phyloP scores from a whole-genome alignment of 2,888 invertebrate genomes.

The Selenia dentaria region DNA sequence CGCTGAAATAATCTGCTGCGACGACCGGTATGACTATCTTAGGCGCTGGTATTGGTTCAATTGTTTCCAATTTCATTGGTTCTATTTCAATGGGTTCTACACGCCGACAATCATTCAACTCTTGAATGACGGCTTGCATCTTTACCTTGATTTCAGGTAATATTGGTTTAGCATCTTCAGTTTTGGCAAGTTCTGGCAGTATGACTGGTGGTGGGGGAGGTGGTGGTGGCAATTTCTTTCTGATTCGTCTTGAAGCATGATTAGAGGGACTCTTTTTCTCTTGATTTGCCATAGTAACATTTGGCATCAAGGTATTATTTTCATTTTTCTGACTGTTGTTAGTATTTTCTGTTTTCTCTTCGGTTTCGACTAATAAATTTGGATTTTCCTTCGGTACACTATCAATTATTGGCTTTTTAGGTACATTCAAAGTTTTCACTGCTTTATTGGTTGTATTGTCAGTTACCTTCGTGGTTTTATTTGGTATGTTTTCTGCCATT shows the following conservation, averaged over 20 bases:
- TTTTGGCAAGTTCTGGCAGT: slow-evolving; percentile 24
- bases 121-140: slow-evolving; percentile 86
- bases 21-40: slow-evolving; percentile 75
- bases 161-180: slow-evolving; percentile 63
- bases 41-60: slow-evolving; percentile 55
- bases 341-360: slow-evolving; percentile 22
- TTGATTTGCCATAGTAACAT: slow-evolving; percentile 27
- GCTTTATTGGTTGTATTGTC: slow-evolving; percentile 19
- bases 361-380: slow-evolving; percentile 22
- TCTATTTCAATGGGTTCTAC: slow-evolving; percentile 60
- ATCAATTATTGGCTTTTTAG: slow-evolving; percentile 20
- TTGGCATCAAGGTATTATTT: slow-evolving; percentile 18
- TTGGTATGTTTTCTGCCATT: slow-evolving; percentile 17
- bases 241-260: slow-evolving; percentile 62
- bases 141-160: slow-evolving; percentile 83
- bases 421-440: slow-evolving; percentile 5
- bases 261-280: slow-evolving; percentile 59
- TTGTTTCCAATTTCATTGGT: slow-evolving; percentile 57
- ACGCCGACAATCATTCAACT: slow-evolving; percentile 73
- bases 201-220: slow-evolving; percentile 64
- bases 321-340: slow-evolving; percentile 8
- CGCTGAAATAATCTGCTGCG: slow-evolving; percentile 73
- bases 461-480: slow-evolving; percentile 13
- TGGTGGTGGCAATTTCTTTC: slow-evolving; percentile 75
- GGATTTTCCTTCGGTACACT: slow-evolving; percentile 25